Base-by-base conservation (phyloP, 2,888 invertebrate species). In the Agonopterix subpropinquella region DNA sequence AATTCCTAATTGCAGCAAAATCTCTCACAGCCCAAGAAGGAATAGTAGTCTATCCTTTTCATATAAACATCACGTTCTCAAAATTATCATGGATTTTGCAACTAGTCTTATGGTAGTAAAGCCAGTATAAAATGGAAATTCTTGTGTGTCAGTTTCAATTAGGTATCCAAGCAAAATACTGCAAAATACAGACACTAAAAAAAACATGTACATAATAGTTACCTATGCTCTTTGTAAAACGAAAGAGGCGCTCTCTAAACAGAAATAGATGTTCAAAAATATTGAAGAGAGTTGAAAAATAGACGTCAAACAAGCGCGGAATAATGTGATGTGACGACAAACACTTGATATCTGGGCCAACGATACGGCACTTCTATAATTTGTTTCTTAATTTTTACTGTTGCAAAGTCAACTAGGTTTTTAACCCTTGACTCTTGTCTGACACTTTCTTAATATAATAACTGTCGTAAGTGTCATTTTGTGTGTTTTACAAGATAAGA, bases 201-300 rank as follows among this genome's bases (percentile, higher is more conserved):
- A 8, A 39, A 39, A 39, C 9, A 4, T 39, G n/a, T n/a, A n/a
- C 39, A 39, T 8, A 39, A 39, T n/a, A 39, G 28, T 28, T 28
- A 28, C 28, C 28, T 28, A 28, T 28, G 28, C 35, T 82, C 84
- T 77, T 64, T 80, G 76, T 50, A 50, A 61, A 73, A 74, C 67
- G 63, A 73, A 70, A 66, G 65, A 70, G 73, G 76, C 77, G 75
- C 71, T 69, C 72, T 66, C 54, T 69, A 63, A 62, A 74, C 79
- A 47, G 75, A 85, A 87, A 86, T 87, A 87, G 75, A 65, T 62
- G 67, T 66, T 75, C 70, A 69, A 82, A 84, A 84, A 85, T 86
- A 87, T 85, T 86, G 81, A 84, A 73, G 75, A 71, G 77, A 72
- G 81, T 84, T 82, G 83, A 86, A 82, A 84, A 82, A 82, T 80